phyloP scores from a whole-genome alignment of 2,113 vertebrate genomes.

The Passer domesticus region DNA sequence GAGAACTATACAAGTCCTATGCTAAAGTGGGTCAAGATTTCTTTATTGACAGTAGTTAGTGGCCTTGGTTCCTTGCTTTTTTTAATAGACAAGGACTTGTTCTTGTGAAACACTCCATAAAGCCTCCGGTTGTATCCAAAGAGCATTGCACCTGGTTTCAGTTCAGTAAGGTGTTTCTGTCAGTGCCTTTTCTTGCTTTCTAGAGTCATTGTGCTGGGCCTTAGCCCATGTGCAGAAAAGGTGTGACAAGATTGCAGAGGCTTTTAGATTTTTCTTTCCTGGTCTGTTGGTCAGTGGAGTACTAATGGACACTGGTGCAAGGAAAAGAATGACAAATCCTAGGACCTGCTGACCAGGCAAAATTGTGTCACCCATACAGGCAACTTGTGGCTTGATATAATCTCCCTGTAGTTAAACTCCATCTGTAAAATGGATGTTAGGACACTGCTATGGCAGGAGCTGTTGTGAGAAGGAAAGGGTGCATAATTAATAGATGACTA shows the following conservation, averaged over 20 bases:
- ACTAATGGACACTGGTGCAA: background rate
- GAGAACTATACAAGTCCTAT: background rate
- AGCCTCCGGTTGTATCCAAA: background rate
- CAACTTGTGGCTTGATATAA: background rate
- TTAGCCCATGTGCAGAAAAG: background rate
- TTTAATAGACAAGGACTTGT: background rate
- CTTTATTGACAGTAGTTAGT: background rate
- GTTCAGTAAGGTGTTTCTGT: background rate
- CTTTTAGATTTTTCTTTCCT: slow-evolving; percentile 9
- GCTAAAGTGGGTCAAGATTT: background rate
- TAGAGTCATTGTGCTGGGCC: background rate
- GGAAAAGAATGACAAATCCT: background rate
- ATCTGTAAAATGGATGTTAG: slow-evolving; percentile 15
- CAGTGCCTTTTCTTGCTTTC: background rate
- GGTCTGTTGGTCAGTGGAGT: background rate
- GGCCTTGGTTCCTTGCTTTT: background rate
- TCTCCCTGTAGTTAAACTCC: slow-evolving; percentile 1
- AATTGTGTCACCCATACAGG: background rate
- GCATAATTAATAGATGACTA: slow-evolving; percentile 54
- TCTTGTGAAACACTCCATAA: background rate
- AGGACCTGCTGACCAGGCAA: background rate
- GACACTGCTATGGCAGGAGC: background rate
- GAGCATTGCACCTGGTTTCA: background rate
- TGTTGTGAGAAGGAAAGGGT: background rate
- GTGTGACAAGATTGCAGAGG: background rate